phyloP scores from a whole-genome alignment of 2,797 vertebrate genomes.

The Sebastes dallii region DNA sequence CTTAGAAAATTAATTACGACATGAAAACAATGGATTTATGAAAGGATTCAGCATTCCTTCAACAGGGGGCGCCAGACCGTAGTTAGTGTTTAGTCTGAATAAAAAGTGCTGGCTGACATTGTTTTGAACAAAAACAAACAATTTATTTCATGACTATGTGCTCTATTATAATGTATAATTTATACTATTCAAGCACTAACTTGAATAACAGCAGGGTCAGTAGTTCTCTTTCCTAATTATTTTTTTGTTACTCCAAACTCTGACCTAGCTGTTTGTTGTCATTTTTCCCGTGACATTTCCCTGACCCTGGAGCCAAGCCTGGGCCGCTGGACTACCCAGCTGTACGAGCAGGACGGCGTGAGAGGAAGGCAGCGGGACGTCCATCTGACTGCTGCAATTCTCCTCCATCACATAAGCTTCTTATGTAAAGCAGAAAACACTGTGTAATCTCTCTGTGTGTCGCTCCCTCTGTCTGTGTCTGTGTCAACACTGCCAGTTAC shows the following conservation, averaged over 20 bases:
- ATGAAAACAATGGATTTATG: not conserved
- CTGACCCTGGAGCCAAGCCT: slow-evolving; percentile 48
- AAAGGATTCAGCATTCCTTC: not conserved
- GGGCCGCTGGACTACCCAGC: slow-evolving; percentile 59
- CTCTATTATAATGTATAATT: not conserved
- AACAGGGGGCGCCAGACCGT: slow-evolving; percentile 62
- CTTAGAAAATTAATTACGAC: not conserved
- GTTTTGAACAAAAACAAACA: not conserved
- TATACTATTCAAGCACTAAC: too few species aligned
- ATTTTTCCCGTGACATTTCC: slow-evolving; percentile 56
- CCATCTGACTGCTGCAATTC: slow-evolving; percentile 75
- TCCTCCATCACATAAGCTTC: slow-evolving; percentile 74
- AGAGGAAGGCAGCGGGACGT: slow-evolving; percentile 39
- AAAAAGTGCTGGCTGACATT: not conserved
- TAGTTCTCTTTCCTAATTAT: not conserved
- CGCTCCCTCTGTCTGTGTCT: slow-evolving; percentile 17
- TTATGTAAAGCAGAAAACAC: slow-evolving; percentile 82
- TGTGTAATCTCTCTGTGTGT: slow-evolving; percentile 66
- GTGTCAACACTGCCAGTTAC: slow-evolving; percentile 27
- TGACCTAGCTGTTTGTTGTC: slow-evolving; percentile 19
- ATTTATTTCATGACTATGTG: not conserved
- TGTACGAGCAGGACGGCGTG: slow-evolving; percentile 31
- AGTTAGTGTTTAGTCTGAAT: not conserved
- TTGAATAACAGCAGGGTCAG: not conserved
- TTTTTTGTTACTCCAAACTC: not conserved